Evolutionary conservation across 2,797 vertebrate species (phyloP).

Genomic region (Pipistrellus pygmaeus): DNA sequence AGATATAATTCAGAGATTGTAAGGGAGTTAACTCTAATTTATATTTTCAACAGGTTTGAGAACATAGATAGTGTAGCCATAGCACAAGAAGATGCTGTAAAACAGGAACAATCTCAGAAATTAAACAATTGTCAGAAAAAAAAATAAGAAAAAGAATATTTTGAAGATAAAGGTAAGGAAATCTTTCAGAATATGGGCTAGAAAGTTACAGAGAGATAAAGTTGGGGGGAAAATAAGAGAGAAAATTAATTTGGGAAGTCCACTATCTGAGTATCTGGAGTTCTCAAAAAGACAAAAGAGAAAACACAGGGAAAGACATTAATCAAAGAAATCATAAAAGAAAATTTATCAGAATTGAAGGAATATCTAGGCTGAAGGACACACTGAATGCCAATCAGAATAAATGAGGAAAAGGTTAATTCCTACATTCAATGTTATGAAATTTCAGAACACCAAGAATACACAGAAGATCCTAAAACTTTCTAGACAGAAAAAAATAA

Average conservation of each 20-base stretch:
- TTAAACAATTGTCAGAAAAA: neutral
- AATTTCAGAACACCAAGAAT: conserved; percentile 24
- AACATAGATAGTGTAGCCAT: neutral
- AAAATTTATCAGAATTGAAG: neutral
- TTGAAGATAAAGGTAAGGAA: neutral
- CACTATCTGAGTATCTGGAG: neutral
- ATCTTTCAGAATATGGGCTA: neutral
- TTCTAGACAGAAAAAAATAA: conserved; percentile 3
- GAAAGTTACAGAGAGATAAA: neutral
- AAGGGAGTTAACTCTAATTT: neutral
- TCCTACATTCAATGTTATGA: neutral
- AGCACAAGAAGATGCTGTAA: neutral
- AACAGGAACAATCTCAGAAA: neutral
- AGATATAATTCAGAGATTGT: neutral
- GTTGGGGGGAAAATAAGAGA: neutral
- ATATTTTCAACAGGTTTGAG: neutral
- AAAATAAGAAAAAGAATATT: neutral
- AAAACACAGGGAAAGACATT: neutral
- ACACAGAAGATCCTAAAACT: conserved; percentile 15
- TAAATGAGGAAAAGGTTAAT: neutral
- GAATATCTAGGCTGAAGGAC: neutral
- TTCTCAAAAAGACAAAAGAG: neutral
- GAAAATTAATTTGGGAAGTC: neutral
- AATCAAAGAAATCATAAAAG: neutral
- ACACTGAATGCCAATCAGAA: neutral